A percentile compares a stretch with the other conserved stretches of the same genome.
These are phyloP conservation scores for Halcyon senegalensis DNA, from an alignment of 2,113 vertebrate species.

Conservation along the genomic window DNA sequence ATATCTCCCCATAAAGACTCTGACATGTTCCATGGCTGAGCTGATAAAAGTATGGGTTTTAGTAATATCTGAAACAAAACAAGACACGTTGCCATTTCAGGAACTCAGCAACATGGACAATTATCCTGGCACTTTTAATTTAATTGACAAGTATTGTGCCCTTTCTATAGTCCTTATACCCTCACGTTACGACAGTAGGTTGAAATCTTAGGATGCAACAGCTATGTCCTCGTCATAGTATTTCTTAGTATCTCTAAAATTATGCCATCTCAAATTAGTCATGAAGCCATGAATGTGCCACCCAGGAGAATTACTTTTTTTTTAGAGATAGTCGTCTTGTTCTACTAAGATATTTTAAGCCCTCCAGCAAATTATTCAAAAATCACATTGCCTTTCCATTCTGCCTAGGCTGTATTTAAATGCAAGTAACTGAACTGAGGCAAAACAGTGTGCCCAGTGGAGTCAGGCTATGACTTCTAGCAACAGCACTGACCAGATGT, in stretches of 20 bases:
- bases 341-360: conserved; percentile 68
- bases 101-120: conserved; percentile 29
- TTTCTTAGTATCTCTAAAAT: conserved; percentile 55
- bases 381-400: conserved; percentile 45
- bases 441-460: conserved; percentile 33
- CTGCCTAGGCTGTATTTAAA: conserved; percentile 55
- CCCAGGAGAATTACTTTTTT: conserved; percentile 45
- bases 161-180: conserved; percentile 19
- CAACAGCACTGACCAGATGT: conserved; percentile 48
- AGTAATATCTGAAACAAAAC: conserved; percentile 6
- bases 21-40: not conserved
- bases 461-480: conserved; percentile 42
- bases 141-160: conserved; percentile 37
- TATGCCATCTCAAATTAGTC: conserved; percentile 69
- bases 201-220: conserved; percentile 26
- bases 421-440: conserved; percentile 46
- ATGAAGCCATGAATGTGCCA: conserved; percentile 59
- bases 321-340: conserved; percentile 41
- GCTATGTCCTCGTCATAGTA: conserved; percentile 33
- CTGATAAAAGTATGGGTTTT: not conserved
- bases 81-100: conserved; percentile 3
- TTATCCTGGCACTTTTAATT: conserved; percentile 50
- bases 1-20: not conserved
- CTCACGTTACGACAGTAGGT: conserved; percentile 19
- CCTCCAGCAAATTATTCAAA: conserved; percentile 68